Evolutionary conservation across 2,797 vertebrate genomes (phyloP).

Genomic region (Monodelphis domestica): DNA sequence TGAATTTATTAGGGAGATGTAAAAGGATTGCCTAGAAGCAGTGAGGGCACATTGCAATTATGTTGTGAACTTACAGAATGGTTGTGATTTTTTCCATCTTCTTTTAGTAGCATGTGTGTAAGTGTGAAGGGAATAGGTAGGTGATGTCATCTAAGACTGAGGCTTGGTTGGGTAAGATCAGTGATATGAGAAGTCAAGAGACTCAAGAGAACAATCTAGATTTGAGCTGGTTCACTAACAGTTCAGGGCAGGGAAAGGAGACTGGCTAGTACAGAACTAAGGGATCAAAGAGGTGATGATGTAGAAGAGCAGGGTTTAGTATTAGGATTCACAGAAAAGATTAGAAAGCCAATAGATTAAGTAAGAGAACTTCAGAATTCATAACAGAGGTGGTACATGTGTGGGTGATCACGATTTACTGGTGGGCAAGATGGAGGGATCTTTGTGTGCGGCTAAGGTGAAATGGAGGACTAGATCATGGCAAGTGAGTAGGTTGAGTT

Average conservation of each 20-base stretch:
- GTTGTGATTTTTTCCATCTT: too few relatives aligned
- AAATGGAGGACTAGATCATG: neutral
- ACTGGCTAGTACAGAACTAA: neutral
- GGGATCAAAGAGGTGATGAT: neutral
- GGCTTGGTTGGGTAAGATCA: neutral
- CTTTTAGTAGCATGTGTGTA: too few relatives aligned
- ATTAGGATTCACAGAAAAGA: neutral
- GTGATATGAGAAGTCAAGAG: neutral
- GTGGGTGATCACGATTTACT: neutral
- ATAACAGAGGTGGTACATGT: neutral
- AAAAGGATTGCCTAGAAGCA: neutral
- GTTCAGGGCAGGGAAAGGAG: neutral
- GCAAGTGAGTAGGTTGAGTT: neutral
- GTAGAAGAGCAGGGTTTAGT: neutral
- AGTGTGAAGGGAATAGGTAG: too few relatives aligned
- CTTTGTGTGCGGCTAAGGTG: neutral
- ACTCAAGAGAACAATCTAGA: neutral
- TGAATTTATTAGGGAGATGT: neutral
- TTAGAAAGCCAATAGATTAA: neutral
- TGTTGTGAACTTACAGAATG: neutral
- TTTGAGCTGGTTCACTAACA: neutral
- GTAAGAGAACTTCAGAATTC: neutral
- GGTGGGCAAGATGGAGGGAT: neutral
- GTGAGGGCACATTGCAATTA: neutral
- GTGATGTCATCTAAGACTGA: neutral